Percentiles rank a stretch among this genome's conserved stretches.
These are phyloP conservation scores for Uromys caudimaculatus DNA, from an alignment of 2,797 vertebrate species.

Conservation along the genomic window DNA sequence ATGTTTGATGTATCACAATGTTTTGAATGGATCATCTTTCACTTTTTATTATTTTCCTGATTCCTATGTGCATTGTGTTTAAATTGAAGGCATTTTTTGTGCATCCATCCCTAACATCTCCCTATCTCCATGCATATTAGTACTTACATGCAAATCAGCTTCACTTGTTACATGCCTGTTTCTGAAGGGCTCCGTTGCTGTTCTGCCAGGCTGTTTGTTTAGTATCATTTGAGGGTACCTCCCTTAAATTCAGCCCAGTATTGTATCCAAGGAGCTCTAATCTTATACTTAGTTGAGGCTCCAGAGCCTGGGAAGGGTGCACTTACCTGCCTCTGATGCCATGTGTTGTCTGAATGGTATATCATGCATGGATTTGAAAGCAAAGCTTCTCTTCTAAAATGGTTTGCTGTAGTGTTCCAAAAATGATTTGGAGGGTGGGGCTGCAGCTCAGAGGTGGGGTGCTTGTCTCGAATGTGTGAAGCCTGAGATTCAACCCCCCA, in stretches of 20 bases:
- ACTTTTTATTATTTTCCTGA: background rate
- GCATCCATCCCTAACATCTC: background rate
- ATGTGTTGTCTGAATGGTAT: background rate
- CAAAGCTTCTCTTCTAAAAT: background rate
- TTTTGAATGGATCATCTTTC: background rate
- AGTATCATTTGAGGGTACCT: background rate
- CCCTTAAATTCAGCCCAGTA: too few species aligned
- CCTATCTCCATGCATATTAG: too few species aligned
- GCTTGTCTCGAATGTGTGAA: background rate
- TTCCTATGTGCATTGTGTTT: background rate
- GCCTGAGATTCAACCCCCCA: background rate
- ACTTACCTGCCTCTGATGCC: background rate
- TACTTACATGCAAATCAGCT: background rate
- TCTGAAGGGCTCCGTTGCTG: too few species aligned
- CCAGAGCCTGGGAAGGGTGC: too few species aligned
- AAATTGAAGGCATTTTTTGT: background rate
- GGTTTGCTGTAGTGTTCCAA: background rate
- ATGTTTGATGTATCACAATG: background rate
- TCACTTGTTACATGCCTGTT: background rate
- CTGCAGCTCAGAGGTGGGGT: background rate
- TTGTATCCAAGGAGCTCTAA: background rate
- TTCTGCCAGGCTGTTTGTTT: background rate
- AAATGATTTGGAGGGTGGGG: background rate
- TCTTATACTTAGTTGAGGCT: background rate
- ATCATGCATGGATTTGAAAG: background rate